Conservation (phyloP, 2,797 vertebrate genomes). For the Synanceia verrucosa region DNA sequence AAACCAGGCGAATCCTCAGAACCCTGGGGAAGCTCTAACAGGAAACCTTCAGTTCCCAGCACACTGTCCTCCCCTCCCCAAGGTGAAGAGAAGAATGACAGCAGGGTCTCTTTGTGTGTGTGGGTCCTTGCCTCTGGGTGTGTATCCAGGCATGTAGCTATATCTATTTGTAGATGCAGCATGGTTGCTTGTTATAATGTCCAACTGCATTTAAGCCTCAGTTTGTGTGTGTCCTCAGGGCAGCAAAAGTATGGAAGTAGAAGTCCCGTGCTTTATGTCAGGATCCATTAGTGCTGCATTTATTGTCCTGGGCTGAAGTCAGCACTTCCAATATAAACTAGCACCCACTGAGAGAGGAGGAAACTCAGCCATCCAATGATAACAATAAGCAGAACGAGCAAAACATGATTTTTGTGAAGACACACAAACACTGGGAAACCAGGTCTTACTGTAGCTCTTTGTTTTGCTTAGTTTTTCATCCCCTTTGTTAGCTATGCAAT, state of each 20-base stretch:
- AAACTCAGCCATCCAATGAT: constrained; percentile 25
- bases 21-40: constrained; percentile 49
- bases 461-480: constrained; percentile 8
- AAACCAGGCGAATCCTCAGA: constrained; percentile 36
- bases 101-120: constrained; percentile 18
- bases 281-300: constrained; percentile 46
- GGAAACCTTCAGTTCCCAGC: constrained; percentile 23
- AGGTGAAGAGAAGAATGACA: constrained; percentile 38
- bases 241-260: constrained; percentile 22
- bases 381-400: constrained; percentile 20
- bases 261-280: constrained; percentile 49
- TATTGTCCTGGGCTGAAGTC: constrained; percentile 29
- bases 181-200: constrained; percentile 40
- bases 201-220: constrained; percentile 31
- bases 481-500: neutral
- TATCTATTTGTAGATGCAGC: constrained; percentile 36
- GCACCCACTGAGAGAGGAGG: constrained; percentile 1
- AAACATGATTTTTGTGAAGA: constrained; percentile 6
- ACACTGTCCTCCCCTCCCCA: constrained; percentile 35
- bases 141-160: constrained; percentile 16
- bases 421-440: constrained; percentile 10
- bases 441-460: neutral
- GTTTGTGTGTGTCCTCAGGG: constrained; percentile 24
- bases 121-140: constrained; percentile 20
- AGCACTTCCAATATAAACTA: constrained; percentile 21